Conservation (phyloP, 2,797 vertebrate species). For the Otolemur crassicaudatus region DNA sequence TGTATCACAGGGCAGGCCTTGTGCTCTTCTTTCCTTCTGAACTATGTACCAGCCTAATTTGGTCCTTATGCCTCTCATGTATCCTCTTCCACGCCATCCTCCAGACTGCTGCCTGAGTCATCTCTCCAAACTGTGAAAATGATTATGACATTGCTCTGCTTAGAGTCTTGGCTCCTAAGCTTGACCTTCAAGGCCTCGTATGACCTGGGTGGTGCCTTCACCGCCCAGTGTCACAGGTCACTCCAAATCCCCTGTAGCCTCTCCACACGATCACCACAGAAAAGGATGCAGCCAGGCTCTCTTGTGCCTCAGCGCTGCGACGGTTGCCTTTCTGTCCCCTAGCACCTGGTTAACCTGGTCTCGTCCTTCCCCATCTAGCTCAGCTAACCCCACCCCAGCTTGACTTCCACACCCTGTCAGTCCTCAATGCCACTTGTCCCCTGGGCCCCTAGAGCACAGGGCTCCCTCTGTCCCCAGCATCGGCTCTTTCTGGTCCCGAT, state of each 20-base stretch:
- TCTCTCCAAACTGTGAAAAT: not conserved
- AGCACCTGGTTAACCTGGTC: not conserved
- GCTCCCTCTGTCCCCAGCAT: not conserved
- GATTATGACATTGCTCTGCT: not conserved
- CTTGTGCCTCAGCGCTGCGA: not conserved
- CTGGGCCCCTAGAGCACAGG: fast-evolving
- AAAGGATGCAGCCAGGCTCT: not conserved
- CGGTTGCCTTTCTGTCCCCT: not conserved
- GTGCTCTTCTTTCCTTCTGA: not conserved
- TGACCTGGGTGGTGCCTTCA: not conserved
- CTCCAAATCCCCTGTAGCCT: not conserved
- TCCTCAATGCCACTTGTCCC: not conserved
- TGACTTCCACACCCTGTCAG: not conserved
- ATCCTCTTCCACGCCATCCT: not conserved
- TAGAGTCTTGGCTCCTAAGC: not conserved
- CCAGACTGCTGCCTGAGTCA: not conserved
- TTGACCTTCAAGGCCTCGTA: not conserved
- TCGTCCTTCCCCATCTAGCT: not conserved
- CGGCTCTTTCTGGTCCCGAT: not conserved
- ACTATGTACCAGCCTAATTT: not conserved
- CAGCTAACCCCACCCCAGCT: no score
- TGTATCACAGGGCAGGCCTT: not conserved
- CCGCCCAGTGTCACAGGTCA: no score
- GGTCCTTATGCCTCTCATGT: not conserved
- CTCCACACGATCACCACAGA: fast-evolving